These are phyloP conservation scores for Fulmarus glacialis DNA, from an alignment of 2,113 vertebrate genomes.

Conservation along the genomic window DNA sequence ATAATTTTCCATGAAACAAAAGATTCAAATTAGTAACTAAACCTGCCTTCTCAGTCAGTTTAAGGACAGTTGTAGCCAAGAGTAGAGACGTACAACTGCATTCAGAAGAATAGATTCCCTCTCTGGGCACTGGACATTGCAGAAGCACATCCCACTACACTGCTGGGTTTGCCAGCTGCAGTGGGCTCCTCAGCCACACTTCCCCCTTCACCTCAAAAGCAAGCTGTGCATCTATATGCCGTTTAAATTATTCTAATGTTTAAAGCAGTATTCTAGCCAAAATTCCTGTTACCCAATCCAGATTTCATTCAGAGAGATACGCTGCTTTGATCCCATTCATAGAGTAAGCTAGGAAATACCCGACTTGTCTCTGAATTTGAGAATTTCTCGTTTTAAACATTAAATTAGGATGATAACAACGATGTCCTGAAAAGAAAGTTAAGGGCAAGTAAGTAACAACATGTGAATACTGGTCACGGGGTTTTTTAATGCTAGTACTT, in stretches of 20 bases:
- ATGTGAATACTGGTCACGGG: fast-evolving
- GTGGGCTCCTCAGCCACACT: fast-evolving
- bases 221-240: fast-evolving
- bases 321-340: neutral
- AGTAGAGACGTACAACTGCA: neutral
- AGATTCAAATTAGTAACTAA: neutral
- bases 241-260: neutral
- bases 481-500: neutral
- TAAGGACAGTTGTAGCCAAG: neutral
- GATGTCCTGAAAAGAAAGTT: neutral
- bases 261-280: neutral
- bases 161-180: neutral
- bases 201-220: neutral
- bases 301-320: neutral
- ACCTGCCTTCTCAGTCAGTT: neutral
- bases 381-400: neutral
- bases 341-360: neutral
- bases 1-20: neutral
- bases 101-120: neutral
- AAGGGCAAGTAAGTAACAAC: neutral
- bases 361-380: fast-evolving
- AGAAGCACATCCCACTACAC: neutral
- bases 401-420: neutral
- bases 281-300: neutral
- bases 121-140: fast-evolving